Conservation (phyloP, 1,140 invertebrate genomes). For the Microplitis mediator region DNA sequence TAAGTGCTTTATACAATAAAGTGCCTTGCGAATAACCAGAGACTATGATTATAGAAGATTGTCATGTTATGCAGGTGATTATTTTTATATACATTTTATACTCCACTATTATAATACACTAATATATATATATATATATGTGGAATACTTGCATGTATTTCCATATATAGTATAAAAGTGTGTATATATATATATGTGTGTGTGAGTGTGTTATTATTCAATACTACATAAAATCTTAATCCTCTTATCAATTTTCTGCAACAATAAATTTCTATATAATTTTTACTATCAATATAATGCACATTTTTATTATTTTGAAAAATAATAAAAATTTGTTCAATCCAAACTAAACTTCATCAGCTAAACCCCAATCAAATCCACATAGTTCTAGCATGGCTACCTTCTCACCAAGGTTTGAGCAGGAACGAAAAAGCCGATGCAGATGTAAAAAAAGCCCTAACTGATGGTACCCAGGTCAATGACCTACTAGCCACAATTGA, state of each 20-base stretch:
- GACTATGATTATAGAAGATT: constrained; percentile 13
- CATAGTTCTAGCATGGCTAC: no score
- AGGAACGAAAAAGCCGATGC: no score
- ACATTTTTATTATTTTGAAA: no score
- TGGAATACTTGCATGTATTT: neutral
- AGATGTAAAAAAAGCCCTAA: no score
- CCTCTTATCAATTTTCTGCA: constrained; percentile 21
- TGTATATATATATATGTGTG: no score
- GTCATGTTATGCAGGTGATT: constrained; percentile 20
- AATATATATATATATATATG: neutral
- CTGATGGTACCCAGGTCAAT: no score
- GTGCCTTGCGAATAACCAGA: constrained; percentile 1
- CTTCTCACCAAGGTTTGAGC: no score
- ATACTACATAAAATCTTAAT: neutral
- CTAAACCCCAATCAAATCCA: no score
- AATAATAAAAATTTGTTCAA: no score
- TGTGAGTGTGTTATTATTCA: neutral
- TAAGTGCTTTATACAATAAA: constrained; percentile 17
- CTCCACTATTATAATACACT: neutral
- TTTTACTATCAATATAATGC: neutral
- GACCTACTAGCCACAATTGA: no score
- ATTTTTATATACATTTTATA: neutral
- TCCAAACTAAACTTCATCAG: no score
- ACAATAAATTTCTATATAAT: constrained; percentile 1
- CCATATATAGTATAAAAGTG: no score